Base-by-base conservation (phyloP, 2,797 vertebrate genomes). In the Bradypodion ventrale region DNA sequence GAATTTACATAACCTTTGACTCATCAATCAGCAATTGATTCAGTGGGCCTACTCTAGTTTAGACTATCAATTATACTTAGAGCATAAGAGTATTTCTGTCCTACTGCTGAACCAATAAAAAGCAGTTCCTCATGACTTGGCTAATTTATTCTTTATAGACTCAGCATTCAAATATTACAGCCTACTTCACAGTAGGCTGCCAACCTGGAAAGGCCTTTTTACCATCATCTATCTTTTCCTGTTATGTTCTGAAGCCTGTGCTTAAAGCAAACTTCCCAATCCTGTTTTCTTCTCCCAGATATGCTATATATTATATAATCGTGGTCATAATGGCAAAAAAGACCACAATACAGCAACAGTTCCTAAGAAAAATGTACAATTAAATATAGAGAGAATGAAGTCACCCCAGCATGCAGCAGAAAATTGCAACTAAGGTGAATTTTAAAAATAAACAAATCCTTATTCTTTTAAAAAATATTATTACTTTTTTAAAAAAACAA, bases 401-500 rank as follows among this genome's bases (percentile, higher is more conserved):
- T 25, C 40, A 78, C 2, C 0, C 5, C 82, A 62, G 77, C 37
- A 37, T 59, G 15, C 27, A n/a, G 5, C 44, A 42, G 12, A 16
- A 32, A 13, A 82, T 83, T 72, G 12, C 52, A 85, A 74, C 4
- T 16, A 1, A 21, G 32, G 32, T 42, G 13, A 72, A 77, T 49
- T 62, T n/a, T 79, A 82, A 32, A 21, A 2, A 29, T 25, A 75
- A 83, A 60, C n/a, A 13, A 19, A 46, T 37, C n/a, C 35, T 6
- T 66, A 40, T 52, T 49, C 4, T 75, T 83, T 27, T 21, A 56
- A 29, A 19, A 73, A 44, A 19, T 75, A 83, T 40, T 40, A 29
- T 75, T 83, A 65, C 66, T 83, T 74, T 56, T 56, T 60, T 75
- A 83, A 66, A 21, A 10, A 35, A 85, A 85, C 7, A 25, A 85